phyloP scores from a whole-genome alignment of 2,113 vertebrate genomes.

The Harpagus bidentatus region DNA sequence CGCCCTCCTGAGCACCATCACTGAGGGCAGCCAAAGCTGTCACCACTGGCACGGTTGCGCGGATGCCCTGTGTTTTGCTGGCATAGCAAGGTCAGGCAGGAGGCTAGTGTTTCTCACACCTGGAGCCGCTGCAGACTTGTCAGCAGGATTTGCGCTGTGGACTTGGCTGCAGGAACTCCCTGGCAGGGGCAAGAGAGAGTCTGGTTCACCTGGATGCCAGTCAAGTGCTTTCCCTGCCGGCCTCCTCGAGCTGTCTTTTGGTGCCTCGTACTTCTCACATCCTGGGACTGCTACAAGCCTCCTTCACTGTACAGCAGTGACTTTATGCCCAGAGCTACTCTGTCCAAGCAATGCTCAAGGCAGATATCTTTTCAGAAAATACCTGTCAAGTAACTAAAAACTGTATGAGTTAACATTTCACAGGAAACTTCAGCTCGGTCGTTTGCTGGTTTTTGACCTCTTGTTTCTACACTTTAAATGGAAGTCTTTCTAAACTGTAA shows the following conservation, averaged over 20 bases:
- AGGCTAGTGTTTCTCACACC: not conserved
- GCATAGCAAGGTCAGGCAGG: not conserved
- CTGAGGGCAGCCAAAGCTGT: not conserved
- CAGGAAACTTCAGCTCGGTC: not conserved
- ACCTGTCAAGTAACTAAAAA: too few species aligned
- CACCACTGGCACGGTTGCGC: fast-evolving
- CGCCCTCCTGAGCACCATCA: not conserved
- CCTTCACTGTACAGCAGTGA: not conserved
- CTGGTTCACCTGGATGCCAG: not conserved
- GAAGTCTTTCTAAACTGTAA: not conserved
- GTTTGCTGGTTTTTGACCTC: not conserved
- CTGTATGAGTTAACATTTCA: not conserved
- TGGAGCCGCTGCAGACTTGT: not conserved
- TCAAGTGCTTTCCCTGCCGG: not conserved
- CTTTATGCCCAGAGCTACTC: not conserved
- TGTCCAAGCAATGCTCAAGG: not conserved
- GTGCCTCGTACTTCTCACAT: fast-evolving
- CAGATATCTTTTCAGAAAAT: not conserved
- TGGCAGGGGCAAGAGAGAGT: not conserved
- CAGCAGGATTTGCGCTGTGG: not conserved
- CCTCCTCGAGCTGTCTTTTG: not conserved
- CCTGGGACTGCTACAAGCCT: not conserved
- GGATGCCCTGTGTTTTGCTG: not conserved
- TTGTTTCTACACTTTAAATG: not conserved
- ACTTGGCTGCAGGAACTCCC: not conserved